Evolutionary conservation across 2,113 vertebrate species (phyloP).

Genomic region (Ochotona curzoniae): DNA sequence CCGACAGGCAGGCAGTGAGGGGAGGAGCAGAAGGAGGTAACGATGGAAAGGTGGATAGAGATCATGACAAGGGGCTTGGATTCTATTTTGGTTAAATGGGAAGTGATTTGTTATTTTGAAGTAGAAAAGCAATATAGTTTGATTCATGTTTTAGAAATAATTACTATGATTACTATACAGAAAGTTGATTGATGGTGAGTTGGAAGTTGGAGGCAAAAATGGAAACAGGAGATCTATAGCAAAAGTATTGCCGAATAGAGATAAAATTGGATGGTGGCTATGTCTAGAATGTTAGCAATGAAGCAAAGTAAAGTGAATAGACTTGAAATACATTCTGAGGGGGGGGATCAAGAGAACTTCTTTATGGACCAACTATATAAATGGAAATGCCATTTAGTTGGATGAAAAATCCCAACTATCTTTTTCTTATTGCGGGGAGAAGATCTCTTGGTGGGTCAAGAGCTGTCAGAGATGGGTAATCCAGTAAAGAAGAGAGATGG

Average conservation of each 20-base stretch:
- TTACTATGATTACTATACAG: not conserved
- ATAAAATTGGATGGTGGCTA: not conserved
- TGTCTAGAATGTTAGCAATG: not conserved
- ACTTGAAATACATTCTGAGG: not conserved
- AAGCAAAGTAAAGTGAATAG: not conserved
- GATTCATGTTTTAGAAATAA: not conserved
- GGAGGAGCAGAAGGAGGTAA: not conserved
- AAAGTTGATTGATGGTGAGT: not conserved
- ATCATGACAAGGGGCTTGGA: not conserved
- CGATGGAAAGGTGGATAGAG: not conserved
- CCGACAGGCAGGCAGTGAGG: not conserved
- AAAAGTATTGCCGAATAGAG: not conserved
- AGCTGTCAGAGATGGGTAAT: not conserved
- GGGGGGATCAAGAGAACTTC: not conserved
- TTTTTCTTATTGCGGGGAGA: not conserved
- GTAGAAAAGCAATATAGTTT: not conserved
- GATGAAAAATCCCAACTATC: not conserved
- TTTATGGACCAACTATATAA: not conserved
- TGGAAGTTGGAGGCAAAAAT: not conserved
- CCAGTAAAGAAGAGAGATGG: not conserved
- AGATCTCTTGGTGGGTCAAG: not conserved
- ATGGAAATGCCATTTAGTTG: not conserved
- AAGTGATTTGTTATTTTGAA: constrained; percentile 27
- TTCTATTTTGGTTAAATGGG: not conserved
- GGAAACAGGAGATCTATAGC: not conserved